Evolutionary conservation across 2,113 vertebrate genomes (phyloP), one percentile per base, ranked within the genome.

Genomic region (Notiomystis cincta): DNA sequence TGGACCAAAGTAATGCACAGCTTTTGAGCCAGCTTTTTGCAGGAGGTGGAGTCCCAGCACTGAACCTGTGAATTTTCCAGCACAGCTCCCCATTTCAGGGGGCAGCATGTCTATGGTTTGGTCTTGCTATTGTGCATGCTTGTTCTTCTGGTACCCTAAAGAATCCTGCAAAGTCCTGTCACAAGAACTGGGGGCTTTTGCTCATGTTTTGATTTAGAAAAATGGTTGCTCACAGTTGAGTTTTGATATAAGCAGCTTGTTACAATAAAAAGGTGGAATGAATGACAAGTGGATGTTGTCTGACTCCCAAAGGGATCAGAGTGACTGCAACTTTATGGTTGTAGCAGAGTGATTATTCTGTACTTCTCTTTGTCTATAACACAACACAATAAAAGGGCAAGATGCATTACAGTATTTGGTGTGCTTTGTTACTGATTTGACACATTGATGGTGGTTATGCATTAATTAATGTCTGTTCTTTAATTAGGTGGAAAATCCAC

Each of bases 371-470:
- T 75, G 67, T 92, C 90, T 93, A 7, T 33, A 75, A 86, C 10
- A 11, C 42, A 78, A 77, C 28, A 82, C 72, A 97, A 96, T 97
- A 96, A 97, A 97, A 95, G 80, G 90, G 56, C 82, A 95, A 96
- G 90, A 83, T 84, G 80, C 50, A 90, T 87, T 88, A 77, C 35
- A 66, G 15, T 40, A 8, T 80, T 85, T 35, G 33, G 44, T 89
- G 79, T 93, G 76, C 48, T 78, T 87, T 56, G 14, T 94, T 93
- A 45, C 28, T 87, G 40, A 64, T 81, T 81, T 53, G 65, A 56
- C 42, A 81, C 92, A 71, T 51, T 33, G 11, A 31, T 38, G 71
- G 20, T 28, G n/a, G 15, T 83, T 69, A 28, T 33, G 22, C 18
- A 53, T 54, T 45, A 86, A 51, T 69, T 86, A 64, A 89, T 50